phyloP scores from a whole-genome alignment of 2,113 vertebrate genomes.

The Hydrochoerus hydrochaeris region DNA sequence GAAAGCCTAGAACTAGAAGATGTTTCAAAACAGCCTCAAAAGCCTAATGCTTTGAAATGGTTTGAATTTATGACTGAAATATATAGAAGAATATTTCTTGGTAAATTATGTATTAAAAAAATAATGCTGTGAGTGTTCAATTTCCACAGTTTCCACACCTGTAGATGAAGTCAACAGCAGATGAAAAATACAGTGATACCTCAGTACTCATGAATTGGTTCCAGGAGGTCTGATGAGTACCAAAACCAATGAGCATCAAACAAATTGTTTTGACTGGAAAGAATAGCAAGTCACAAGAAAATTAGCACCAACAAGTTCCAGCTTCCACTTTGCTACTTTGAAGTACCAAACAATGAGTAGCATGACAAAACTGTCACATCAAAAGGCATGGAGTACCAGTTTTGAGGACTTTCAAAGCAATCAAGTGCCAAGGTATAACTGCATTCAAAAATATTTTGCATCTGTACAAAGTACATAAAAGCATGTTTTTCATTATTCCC shows the following conservation, averaged over 20 bases:
- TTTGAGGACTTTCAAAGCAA: not conserved
- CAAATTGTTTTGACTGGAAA: not conserved
- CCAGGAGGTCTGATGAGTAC: not conserved
- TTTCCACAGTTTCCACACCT: not conserved
- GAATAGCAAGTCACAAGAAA: not conserved
- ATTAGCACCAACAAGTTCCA: not conserved
- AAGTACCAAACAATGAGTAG: not conserved
- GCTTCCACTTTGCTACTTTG: not conserved
- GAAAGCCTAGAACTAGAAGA: not conserved
- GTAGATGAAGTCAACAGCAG: not conserved
- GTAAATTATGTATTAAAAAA: not conserved
- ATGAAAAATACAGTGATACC: not conserved
- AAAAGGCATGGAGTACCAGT: not conserved
- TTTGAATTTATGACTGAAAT: constrained; percentile 28
- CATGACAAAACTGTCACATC: not conserved
- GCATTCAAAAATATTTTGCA: not conserved
- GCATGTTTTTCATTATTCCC: not conserved
- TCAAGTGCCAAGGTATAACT: not conserved
- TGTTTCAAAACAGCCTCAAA: constrained; percentile 14
- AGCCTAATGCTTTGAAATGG: not conserved
- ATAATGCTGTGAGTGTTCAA: not conserved
- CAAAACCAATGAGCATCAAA: not conserved
- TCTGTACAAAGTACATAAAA: not conserved
- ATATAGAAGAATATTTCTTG: not conserved
- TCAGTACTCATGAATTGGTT: not conserved